These are phyloP conservation scores for Meganola albula DNA, from an alignment of 2,888 invertebrate species.

Conservation along the genomic window DNA sequence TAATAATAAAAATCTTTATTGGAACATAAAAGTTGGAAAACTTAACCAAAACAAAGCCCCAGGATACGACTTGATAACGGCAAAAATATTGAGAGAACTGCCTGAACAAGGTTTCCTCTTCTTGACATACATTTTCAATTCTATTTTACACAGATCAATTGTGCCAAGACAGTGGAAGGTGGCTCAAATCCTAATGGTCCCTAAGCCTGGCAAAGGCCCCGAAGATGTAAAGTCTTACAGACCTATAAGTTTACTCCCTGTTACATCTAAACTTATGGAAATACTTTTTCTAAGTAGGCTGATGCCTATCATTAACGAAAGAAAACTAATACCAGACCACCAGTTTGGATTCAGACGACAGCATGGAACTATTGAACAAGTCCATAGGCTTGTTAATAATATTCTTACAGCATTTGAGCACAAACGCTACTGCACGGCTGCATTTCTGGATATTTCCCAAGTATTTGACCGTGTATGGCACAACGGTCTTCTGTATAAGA, in stretches of 20 bases:
- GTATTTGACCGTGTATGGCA: neutral
- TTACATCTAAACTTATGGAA: neutral
- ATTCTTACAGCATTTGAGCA: neutral
- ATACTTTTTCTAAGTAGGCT: neutral
- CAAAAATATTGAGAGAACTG: neutral
- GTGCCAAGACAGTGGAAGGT: slow-evolving; percentile 17
- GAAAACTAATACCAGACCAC: neutral
- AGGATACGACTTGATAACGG: neutral
- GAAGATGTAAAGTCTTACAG: neutral
- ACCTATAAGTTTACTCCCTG: neutral
- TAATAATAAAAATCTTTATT: too few species aligned
- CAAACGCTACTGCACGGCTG: neutral
- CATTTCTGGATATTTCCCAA: neutral
- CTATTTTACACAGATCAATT: slow-evolving; percentile 2
- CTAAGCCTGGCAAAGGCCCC: slow-evolving; percentile 12
- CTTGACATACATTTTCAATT: slow-evolving; percentile 9
- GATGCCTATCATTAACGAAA: neutral
- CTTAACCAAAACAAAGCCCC: neutral
- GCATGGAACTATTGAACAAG: slow-evolving; percentile 6
- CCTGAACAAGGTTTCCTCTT: neutral
- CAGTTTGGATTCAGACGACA: neutral
- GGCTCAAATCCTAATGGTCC: slow-evolving; percentile 12
- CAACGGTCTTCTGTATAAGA: neutral
- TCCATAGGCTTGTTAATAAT: slow-evolving; percentile 6
- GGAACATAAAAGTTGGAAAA: neutral